phyloP scores from a whole-genome alignment of 2,113 vertebrate species.

The Hippocampus guttulatus region DNA sequence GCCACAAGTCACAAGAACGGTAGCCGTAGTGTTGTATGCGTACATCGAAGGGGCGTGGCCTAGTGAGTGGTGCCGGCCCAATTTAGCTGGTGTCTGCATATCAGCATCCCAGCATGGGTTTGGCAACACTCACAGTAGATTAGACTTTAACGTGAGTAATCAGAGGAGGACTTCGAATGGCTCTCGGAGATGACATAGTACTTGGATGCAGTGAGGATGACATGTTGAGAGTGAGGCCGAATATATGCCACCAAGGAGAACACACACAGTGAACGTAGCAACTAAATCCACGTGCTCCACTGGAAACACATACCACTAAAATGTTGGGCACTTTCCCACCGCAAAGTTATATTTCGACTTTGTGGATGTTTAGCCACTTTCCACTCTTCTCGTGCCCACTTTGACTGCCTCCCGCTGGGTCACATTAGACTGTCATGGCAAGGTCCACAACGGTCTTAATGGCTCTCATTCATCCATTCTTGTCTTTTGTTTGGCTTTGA shows the following conservation, averaged over 20 bases:
- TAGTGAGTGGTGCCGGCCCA: not conserved
- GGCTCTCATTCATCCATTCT: conserved; percentile 48
- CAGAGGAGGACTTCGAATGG: not conserved
- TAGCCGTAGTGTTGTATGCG: not conserved
- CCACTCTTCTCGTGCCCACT: conserved; percentile 18
- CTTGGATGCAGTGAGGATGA: conserved; percentile 21
- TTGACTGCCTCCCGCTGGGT: conserved; percentile 42
- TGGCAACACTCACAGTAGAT: not conserved
- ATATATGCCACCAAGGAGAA: conserved; percentile 18
- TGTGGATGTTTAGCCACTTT: conserved; percentile 21
- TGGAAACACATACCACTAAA: conserved; percentile 10
- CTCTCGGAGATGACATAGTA: conserved; percentile 26
- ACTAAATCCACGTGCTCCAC: conserved; percentile 6
- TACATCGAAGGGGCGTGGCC: not conserved
- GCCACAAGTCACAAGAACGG: not conserved
- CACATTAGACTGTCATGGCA: conserved; percentile 12
- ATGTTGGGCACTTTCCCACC: conserved; percentile 28
- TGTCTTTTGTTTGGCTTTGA: conserved; percentile 35
- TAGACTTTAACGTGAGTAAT: not conserved
- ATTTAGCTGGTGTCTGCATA: not conserved
- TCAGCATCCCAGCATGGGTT: not conserved
- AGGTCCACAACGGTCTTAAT: conserved; percentile 36
- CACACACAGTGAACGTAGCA: conserved; percentile 10
- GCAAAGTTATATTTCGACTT: conserved; percentile 24
- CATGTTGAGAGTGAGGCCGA: conserved; percentile 16